Evolutionary conservation across 2,113 vertebrate genomes (phyloP).

Genomic region (Paracanthobrama guichenoti): DNA sequence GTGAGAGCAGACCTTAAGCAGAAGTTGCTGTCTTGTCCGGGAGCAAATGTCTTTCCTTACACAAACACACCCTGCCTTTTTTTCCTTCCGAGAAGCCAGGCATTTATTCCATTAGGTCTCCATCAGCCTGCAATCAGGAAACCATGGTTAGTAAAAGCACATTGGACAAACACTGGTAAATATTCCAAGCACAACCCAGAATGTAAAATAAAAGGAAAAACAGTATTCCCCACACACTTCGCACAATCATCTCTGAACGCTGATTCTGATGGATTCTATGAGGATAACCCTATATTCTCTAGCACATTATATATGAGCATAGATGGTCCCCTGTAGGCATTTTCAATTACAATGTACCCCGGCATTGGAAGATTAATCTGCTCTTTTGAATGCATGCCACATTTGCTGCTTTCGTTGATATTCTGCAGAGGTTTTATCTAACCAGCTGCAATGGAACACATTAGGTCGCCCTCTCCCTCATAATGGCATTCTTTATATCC

Average conservation of each 20-base stretch:
- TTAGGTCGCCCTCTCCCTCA: conserved; percentile 34
- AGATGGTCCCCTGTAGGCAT: conserved; percentile 69
- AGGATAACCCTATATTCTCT: conserved; percentile 62
- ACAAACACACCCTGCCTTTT: conserved; percentile 31
- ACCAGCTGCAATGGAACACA: conserved; percentile 39
- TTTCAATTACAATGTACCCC: conserved; percentile 72
- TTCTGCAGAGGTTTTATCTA: conserved; percentile 65
- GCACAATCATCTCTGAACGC: conserved; percentile 47
- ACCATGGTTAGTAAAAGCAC: not conserved
- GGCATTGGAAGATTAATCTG: conserved; percentile 69
- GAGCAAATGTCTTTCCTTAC: conserved; percentile 32
- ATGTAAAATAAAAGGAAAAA: not conserved
- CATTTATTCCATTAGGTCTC: conserved; percentile 26
- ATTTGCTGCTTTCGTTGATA: conserved; percentile 71
- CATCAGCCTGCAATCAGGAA: conserved; percentile 11
- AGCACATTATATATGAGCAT: conserved; percentile 61
- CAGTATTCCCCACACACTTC: conserved; percentile 36
- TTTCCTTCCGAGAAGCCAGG: not conserved
- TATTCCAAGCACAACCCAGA: not conserved
- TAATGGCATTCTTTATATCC: conserved; percentile 28
- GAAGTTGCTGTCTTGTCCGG: conserved; percentile 27
- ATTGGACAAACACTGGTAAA: not conserved
- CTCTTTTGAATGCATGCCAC: conserved; percentile 72
- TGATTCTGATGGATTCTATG: conserved; percentile 46
- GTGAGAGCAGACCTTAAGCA: conserved; percentile 45